phyloP scores from a whole-genome alignment of 2,888 invertebrate genomes.

The Diaperis boleti region DNA sequence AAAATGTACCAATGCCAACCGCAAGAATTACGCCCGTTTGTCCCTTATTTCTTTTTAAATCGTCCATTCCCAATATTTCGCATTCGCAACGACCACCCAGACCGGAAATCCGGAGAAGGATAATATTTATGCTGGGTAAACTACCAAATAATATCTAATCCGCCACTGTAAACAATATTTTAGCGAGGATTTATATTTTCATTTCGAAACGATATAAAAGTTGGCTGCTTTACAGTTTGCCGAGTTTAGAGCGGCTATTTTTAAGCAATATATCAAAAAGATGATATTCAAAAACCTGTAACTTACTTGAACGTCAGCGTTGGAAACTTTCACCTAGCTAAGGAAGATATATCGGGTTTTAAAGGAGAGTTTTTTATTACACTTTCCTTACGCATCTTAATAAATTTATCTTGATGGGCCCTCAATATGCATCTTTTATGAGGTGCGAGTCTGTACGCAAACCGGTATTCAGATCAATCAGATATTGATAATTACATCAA shows the following conservation, averaged over 20 bases:
- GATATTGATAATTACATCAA: no score
- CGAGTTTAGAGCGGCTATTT: slow-evolving; percentile 48
- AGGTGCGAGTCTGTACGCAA: no score
- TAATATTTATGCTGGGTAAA: slow-evolving; percentile 4
- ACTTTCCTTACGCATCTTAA: slow-evolving; percentile 36
- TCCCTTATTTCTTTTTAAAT: neutral
- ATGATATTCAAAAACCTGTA: slow-evolving; percentile 62
- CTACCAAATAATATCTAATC: slow-evolving; percentile 11
- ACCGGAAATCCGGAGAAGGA: neutral
- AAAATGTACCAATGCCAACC: no score
- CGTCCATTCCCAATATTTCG: neutral
- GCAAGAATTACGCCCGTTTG: no score
- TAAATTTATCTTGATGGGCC: slow-evolving; percentile 40
- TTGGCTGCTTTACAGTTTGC: slow-evolving; percentile 39
- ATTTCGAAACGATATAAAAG: slow-evolving; percentile 37
- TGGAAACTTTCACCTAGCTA: slow-evolving; percentile 59
- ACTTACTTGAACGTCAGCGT: slow-evolving; percentile 63
- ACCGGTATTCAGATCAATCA: no score
- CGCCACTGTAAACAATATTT: slow-evolving; percentile 30
- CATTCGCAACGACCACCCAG: neutral
- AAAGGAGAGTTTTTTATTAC: slow-evolving; percentile 55
- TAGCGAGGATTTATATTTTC: slow-evolving; percentile 42
- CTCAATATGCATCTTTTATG: slow-evolving; percentile 8
- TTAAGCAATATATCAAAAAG: slow-evolving; percentile 62
- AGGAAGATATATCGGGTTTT: slow-evolving; percentile 63